Conservation (phyloP, 2,113 vertebrate genomes). For the Hepsetus odoe region DNA sequence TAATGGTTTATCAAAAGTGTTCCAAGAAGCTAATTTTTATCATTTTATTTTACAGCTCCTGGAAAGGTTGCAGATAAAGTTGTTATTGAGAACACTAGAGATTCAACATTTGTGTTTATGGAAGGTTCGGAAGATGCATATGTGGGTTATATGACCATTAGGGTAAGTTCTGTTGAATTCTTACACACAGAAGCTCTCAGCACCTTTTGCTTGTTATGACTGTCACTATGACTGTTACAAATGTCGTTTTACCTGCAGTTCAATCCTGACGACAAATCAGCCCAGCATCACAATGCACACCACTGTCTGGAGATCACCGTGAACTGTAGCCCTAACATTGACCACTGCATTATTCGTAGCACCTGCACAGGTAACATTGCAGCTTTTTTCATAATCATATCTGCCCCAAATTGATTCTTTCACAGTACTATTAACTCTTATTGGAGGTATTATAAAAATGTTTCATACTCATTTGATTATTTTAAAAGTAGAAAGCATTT, state of each 20-base stretch:
- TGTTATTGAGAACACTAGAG: conserved; percentile 99
- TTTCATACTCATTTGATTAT: neutral
- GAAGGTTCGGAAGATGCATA: conserved; percentile 99
- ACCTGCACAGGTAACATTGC: conserved; percentile 89
- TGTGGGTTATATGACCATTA: conserved; percentile 98
- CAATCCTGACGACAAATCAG: conserved; percentile 99
- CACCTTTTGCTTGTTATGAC: neutral
- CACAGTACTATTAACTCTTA: no score
- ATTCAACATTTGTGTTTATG: conserved; percentile 99
- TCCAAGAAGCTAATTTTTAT: neutral
- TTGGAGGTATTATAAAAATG: neutral
- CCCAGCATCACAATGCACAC: conserved; percentile 98
- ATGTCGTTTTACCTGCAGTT: conserved; percentile 76
- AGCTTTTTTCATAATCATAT: neutral
- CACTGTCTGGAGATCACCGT: conserved; percentile 99
- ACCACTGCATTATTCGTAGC: conserved; percentile 98
- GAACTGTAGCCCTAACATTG: conserved; percentile 98
- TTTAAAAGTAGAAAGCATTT: no score
- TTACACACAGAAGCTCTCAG: neutral
- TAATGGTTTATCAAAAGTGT: neutral
- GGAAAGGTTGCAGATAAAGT: conserved; percentile 99
- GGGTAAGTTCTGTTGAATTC: conserved; percentile 77
- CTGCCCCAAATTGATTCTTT: neutral
- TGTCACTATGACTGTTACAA: neutral
- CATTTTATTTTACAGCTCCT: conserved; percentile 78